These are phyloP conservation scores for Galeopsomyia nigrocyanea DNA, from an alignment of 2,888 invertebrate genomes.

Conservation along the genomic window DNA sequence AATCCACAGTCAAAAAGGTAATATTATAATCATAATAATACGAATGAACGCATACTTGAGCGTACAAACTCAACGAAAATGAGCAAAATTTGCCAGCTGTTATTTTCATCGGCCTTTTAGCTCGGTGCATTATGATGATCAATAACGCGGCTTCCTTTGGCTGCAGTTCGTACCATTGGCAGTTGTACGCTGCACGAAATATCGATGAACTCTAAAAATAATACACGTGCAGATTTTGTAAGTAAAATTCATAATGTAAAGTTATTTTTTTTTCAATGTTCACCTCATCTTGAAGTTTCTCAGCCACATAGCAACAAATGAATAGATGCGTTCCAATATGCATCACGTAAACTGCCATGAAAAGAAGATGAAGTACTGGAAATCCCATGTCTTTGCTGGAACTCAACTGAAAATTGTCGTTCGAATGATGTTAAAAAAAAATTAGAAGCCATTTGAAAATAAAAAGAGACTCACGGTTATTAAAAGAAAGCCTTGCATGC, in stretches of 20 bases:
- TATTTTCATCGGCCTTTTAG: conserved; percentile 46
- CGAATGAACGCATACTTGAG: too few relatives aligned
- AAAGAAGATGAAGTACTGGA: conserved; percentile 15
- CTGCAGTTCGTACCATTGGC: conserved; percentile 47
- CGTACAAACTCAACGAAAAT: conserved; percentile 30
- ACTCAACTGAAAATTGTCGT: conserved; percentile 12
- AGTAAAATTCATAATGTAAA: not conserved
- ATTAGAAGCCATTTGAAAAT: too few relatives aligned
- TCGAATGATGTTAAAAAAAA: too few relatives aligned
- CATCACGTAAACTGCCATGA: conserved; percentile 15
- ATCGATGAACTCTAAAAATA: conserved; percentile 4
- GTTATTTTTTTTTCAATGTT: not conserved
- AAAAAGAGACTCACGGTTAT: conserved; percentile 49
- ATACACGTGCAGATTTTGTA: not conserved
- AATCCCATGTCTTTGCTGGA: conserved; percentile 1
- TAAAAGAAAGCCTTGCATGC: conserved; percentile 56
- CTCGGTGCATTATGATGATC: conserved; percentile 45
- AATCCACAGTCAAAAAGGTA: too few relatives aligned
- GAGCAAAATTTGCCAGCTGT: conserved; percentile 49
- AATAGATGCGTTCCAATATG: conserved; percentile 32
- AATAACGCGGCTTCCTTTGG: conserved; percentile 43
- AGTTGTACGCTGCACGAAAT: conserved; percentile 1
- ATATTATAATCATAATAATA: too few relatives aligned
- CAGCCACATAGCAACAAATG: conserved; percentile 24
- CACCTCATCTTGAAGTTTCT: conserved; percentile 28